These are phyloP conservation scores for Anadara kagoshimensis DNA, from an alignment of 1,140 invertebrate species.

Conservation along the genomic window DNA sequence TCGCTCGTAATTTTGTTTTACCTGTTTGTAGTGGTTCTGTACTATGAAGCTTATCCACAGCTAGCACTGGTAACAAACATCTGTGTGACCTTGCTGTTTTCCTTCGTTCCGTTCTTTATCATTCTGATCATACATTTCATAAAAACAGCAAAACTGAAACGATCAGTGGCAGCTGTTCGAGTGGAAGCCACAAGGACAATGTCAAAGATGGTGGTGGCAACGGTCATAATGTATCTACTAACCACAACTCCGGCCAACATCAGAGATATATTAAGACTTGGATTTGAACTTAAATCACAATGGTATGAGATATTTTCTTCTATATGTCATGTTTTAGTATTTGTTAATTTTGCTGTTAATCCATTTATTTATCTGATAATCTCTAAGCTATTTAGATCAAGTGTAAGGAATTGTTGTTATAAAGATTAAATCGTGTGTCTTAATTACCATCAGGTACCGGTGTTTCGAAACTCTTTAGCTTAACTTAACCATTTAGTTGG, in stretches of 20 bases:
- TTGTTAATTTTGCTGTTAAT: slow-evolving; percentile 11
- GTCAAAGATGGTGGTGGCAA: slow-evolving; percentile 9
- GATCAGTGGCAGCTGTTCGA: slow-evolving; percentile 1
- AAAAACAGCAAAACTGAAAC: neutral
- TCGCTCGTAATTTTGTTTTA: no score
- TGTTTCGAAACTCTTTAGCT: no score
- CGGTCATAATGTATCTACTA: neutral
- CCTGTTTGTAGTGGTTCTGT: no score
- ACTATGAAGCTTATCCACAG: no score
- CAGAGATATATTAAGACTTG: slow-evolving; percentile 1
- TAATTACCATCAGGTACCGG: no score
- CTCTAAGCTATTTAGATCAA: no score
- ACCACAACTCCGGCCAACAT: slow-evolving; percentile 10
- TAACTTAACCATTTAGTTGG: no score
- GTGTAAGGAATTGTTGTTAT: no score
- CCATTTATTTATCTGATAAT: neutral
- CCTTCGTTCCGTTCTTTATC: neutral
- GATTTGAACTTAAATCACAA: neutral
- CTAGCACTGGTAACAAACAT: slow-evolving; percentile 1
- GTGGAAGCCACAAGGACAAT: slow-evolving; percentile 9
- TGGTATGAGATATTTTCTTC: neutral
- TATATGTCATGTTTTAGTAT: slow-evolving; percentile 1
- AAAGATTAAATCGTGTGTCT: no score
- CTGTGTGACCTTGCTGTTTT: neutral
- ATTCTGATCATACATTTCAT: slow-evolving; percentile 13